Conservation (phyloP, 2,797 vertebrate genomes). For the Enteromius fasciolatus region DNA sequence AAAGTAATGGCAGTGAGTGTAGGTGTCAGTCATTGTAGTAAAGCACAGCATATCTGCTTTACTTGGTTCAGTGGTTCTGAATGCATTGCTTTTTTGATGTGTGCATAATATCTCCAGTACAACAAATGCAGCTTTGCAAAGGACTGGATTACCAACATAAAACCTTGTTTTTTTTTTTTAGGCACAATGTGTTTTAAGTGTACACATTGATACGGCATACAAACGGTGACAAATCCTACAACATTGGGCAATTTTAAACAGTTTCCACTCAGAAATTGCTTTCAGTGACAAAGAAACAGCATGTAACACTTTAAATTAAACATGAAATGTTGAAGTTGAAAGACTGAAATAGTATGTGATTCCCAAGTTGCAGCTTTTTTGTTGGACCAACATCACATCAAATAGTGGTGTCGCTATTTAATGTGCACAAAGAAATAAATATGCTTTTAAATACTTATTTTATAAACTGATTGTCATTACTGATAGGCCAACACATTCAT, state of each 20-base stretch:
- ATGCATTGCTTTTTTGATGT: not conserved
- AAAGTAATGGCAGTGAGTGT: constrained; percentile 22
- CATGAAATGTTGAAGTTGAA: not conserved
- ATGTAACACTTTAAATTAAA: not conserved
- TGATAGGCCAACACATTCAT: not conserved
- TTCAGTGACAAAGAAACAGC: not conserved
- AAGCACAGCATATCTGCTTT: not conserved
- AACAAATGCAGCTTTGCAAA: not conserved
- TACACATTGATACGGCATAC: not conserved
- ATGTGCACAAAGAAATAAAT: not conserved
- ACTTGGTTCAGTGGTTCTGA: constrained; percentile 25
- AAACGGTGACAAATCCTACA: not conserved
- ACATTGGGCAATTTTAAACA: not conserved
- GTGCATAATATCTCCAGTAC: not conserved
- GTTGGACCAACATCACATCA: not conserved
- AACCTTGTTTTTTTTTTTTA: not conserved
- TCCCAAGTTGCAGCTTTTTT: not conserved
- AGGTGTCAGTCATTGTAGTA: constrained; percentile 8
- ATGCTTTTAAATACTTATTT: not conserved
- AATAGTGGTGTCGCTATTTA: not conserved
- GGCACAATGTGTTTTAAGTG: no score
- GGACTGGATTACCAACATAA: not conserved
- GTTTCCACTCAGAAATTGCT: not conserved
- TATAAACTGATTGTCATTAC: not conserved
- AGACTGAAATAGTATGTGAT: not conserved